Evolutionary conservation across 2,113 vertebrate species (phyloP).

Genomic region (Neogobius melanostomus): DNA sequence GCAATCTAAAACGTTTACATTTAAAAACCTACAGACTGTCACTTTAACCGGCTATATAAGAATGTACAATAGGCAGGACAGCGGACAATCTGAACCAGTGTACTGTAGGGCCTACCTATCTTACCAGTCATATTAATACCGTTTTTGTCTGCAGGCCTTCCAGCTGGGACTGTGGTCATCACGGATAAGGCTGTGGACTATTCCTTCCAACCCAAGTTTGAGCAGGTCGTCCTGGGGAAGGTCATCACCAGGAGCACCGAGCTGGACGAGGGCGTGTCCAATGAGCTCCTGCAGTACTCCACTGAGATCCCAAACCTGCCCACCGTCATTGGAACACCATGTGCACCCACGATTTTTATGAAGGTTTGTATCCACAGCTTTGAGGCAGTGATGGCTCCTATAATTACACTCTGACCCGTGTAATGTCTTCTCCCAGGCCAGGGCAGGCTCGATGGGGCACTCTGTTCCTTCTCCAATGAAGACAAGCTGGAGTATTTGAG

Average conservation of each 20-base stretch:
- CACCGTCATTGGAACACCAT: slow-evolving; percentile 79
- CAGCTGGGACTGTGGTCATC: slow-evolving; percentile 83
- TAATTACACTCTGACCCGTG: slow-evolving; percentile 9
- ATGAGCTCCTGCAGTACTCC: slow-evolving; percentile 81
- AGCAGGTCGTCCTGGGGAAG: slow-evolving; percentile 85
- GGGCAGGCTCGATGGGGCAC: slow-evolving; percentile 82
- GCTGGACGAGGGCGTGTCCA: slow-evolving; percentile 79
- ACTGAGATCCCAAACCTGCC: slow-evolving; percentile 73
- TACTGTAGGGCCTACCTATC: too few species aligned
- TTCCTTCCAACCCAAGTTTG: slow-evolving; percentile 80
- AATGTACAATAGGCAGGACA: too few species aligned
- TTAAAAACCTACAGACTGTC: background rate
- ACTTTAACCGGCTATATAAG: too few species aligned
- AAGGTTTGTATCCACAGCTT: slow-evolving; percentile 70
- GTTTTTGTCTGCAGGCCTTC: slow-evolving; percentile 66
- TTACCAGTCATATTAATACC: background rate
- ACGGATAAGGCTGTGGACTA: slow-evolving; percentile 81
- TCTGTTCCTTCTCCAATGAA: slow-evolving; percentile 86
- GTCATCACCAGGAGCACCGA: slow-evolving; percentile 82
- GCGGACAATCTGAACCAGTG: too few species aligned
- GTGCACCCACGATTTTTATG: slow-evolving; percentile 89
- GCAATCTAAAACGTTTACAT: too few species aligned
- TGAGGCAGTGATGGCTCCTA: background rate
- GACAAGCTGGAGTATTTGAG: slow-evolving; percentile 85
- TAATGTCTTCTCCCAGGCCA: slow-evolving; percentile 72